Conservation (phyloP, 2,113 vertebrate genomes). For the Platanista minor region DNA sequence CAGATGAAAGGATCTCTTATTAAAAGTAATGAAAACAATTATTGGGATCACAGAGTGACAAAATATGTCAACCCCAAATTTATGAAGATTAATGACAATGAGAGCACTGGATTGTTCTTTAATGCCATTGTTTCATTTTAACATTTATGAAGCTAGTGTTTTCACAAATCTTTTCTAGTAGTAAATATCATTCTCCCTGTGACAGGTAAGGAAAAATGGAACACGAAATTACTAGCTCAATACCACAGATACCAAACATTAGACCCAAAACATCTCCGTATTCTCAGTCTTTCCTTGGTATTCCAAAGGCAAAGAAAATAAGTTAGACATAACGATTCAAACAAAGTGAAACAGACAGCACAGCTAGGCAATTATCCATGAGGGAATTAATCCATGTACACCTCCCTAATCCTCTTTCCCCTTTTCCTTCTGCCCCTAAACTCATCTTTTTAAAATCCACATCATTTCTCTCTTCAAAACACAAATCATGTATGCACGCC, state of each 20-base stretch:
- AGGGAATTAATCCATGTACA: background rate
- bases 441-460: background rate
- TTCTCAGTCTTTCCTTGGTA: background rate
- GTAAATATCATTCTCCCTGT: background rate
- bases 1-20: background rate
- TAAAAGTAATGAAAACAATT: background rate
- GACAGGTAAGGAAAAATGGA: background rate
- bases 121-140: background rate
- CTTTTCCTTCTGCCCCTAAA: background rate
- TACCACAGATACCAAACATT: slow-evolving; percentile 37
- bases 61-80: background rate
- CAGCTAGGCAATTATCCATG: background rate
- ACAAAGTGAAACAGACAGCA: background rate
- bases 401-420: background rate
- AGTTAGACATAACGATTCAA: background rate
- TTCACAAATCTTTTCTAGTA: background rate
- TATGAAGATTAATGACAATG: background rate
- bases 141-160: background rate
- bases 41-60: background rate
- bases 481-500: background rate
- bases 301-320: background rate
- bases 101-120: background rate
- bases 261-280: background rate
- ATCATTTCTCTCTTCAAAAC: background rate
- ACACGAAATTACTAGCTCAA: slow-evolving; percentile 15